A percentile compares a stretch with the other conserved stretches of the same genome.
These are phyloP conservation scores for Oreochromis niloticus DNA, from an alignment of 2,113 vertebrate species.

Conservation along the genomic window DNA sequence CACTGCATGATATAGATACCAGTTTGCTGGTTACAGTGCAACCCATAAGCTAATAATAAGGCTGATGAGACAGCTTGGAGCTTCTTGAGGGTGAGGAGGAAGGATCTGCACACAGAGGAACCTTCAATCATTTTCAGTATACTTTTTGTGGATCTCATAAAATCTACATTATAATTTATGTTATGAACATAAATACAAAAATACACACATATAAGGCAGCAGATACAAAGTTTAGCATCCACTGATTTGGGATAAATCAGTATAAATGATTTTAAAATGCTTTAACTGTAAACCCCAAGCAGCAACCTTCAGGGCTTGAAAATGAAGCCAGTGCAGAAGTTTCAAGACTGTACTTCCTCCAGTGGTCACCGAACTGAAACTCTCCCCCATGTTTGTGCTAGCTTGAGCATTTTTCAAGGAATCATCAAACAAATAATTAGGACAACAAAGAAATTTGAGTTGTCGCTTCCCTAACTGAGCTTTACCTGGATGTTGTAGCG, in stretches of 20 bases:
- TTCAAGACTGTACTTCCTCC: neutral
- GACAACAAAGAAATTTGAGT: neutral
- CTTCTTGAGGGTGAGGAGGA: neutral
- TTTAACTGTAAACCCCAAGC: neutral
- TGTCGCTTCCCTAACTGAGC: neutral
- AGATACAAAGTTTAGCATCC: neutral
- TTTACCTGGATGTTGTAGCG: conserved; percentile 63
- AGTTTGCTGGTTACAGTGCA: neutral
- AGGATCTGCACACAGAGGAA: neutral
- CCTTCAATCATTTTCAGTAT: neutral
- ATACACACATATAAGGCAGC: neutral
- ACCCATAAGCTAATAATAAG: neutral
- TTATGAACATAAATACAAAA: neutral
- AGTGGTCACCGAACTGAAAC: neutral
- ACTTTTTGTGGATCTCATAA: neutral
- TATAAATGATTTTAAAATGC: neutral
- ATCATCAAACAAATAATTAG: neutral
- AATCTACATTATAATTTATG: neutral
- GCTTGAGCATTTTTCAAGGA: neutral
- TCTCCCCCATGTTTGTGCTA: neutral
- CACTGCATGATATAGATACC: neutral
- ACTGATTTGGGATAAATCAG: neutral
- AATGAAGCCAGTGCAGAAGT: neutral
- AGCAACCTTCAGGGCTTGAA: neutral
- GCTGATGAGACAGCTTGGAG: neutral